Evolutionary conservation across 2,113 vertebrate genomes (phyloP), one percentile per base, ranked within the genome.

Genomic region (Pelvicachromis taeniatus): DNA sequence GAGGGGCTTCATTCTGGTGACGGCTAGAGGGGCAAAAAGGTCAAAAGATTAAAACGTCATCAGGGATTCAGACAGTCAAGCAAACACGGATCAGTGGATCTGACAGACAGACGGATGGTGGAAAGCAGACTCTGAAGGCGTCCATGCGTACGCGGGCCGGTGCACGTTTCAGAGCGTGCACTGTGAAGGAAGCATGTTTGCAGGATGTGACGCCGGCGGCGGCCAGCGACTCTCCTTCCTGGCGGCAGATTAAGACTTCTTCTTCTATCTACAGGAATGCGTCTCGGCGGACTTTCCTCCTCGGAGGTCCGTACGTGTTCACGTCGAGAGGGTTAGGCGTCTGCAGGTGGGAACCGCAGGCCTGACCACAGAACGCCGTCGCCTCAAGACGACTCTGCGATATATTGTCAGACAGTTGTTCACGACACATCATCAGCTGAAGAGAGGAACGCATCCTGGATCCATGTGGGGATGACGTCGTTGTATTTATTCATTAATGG

Each of bases 231-330:
- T 83, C 50, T 45, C 35, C 59, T 21, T 65, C 80, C 48, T 6
- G 48, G 42, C 8, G 78, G 35, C 84, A n/a, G 63, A 48, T 82
- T 86, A 78, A 90, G 87, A 89, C 88, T 81, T 31, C n/a, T 53
- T 59, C 58, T 83, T 89, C 80, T 90, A 88, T 84, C 83, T 89
- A 91, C 88, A 89, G 83, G 83, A 88, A 88, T 55, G 80, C 80
- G 29, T 73, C 90, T 65, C 58, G 26, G 56, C 7, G 10, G 3
- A 19, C 53, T 35, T 11, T 33, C 40, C 12, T 52, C 13, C 65
- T 55, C n/a, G 1, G 50, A 17, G 8, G 3, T 38, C 33, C 2
- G 3, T 42, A 56, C 17, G 13, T 19, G 77, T 77, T 63, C 59
- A 19, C 10, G 52, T 77, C 53, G 10, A 73, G 54, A 73, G 77